Evolutionary conservation across 2,888 invertebrate genomes (phyloP), one percentile per base, ranked within the genome.

Genomic region (Sycophila texana): DNA sequence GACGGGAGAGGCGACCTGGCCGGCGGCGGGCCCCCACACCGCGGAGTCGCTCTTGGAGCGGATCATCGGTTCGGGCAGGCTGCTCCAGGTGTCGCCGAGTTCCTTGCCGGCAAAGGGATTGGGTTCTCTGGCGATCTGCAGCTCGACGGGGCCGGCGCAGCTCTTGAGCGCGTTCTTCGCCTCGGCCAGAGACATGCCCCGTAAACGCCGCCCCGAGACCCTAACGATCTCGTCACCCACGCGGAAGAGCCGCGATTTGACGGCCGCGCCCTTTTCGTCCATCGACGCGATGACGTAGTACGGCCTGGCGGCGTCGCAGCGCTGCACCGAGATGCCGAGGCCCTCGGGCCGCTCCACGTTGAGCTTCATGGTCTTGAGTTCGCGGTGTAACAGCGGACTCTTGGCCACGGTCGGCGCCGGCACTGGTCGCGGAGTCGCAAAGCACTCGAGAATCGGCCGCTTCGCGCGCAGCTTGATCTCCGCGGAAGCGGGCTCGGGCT

Each of bases 141-240:
- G 79, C 39, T 89, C 89, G 0, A 89, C 87, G 0, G 74, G 78
- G 0, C 89, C 89, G 4, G 79, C 57, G 51, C 88, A 89, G 30
- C 79, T 86, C 20, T 83, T 85, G 13, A 90, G 55, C 0, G 88
- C 84, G 51, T 83, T 86, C 49, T 85, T 86, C 13, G 89, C 90
- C 49, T 90, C 89, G 0, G 65, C 26, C 1, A 85, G 72, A 1
- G 85, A 83, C 82, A 93, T 90, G 0, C 92, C 92, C 4, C 91
- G 90, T 60, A 94, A 84, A 49, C 92, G 90, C 16, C 91, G 91
- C 0, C 93, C 93, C 81, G 92, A 92, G 60, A 93, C 92, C 77
- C 92, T 91, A 4, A 93, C 91, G 47, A 93, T 91, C 84, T 93
- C 92, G 84, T 94, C 93, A 2, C 92, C 93, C 10, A 92, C 88